Evolutionary conservation across 2,888 invertebrate species (phyloP).

Genomic region (Cheilosia vernalis): DNA sequence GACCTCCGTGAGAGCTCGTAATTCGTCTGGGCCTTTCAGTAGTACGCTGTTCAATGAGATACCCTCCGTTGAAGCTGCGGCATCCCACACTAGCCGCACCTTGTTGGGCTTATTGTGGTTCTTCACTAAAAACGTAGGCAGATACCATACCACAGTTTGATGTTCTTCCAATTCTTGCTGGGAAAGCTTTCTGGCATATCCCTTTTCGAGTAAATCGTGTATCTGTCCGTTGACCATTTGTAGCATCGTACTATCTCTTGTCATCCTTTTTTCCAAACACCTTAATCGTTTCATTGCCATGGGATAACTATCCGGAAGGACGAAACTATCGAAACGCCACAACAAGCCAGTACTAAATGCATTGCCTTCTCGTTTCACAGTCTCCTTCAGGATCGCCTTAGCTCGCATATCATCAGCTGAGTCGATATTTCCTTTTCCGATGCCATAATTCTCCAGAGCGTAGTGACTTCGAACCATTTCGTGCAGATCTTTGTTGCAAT

Average conservation of each 20-base stretch:
- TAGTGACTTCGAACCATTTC: background rate
- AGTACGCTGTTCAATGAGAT: conserved; percentile 2
- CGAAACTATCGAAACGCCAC: background rate
- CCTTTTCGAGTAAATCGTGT: background rate
- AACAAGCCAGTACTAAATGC: background rate
- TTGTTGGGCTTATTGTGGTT: conserved; percentile 4
- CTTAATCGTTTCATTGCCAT: conserved; percentile 9
- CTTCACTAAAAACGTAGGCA: conserved; percentile 8
- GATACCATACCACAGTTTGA: conserved; percentile 6
- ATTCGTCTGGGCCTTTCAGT: background rate
- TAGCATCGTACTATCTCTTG: background rate
- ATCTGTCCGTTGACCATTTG: background rate
- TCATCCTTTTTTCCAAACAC: conserved; percentile 3
- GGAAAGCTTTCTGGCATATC: background rate
- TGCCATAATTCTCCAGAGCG: conserved; percentile 1
- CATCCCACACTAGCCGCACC: conserved; percentile 19
- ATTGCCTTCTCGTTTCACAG: background rate
- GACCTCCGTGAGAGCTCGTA: too few relatives aligned
- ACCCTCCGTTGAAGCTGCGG: conserved; percentile 5
- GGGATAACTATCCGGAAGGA: conserved; percentile 6
- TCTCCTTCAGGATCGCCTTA: background rate
- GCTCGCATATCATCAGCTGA: background rate
- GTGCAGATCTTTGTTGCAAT: conserved; percentile 7
- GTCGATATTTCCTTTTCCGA: background rate
- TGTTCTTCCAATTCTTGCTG: background rate